Conservation (phyloP, 1,140 invertebrate genomes). For the Microvelia longipes region DNA sequence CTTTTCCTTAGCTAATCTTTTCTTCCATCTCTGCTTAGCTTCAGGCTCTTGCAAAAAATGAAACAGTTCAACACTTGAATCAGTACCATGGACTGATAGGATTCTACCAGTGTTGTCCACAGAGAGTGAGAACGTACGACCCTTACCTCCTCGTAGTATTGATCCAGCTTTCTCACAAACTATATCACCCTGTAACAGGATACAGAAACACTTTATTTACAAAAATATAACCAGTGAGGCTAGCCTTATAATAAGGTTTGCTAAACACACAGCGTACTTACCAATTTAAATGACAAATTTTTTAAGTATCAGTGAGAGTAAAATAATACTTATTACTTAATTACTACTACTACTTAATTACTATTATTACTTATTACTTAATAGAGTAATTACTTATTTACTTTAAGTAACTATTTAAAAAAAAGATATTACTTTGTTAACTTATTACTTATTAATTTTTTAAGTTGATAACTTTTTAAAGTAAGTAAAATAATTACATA, state of each 20-base stretch:
- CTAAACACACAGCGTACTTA: no score
- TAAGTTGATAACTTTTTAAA: no score
- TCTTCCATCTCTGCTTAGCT: constrained; percentile 46
- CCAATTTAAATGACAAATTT: no score
- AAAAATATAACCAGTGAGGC: no score
- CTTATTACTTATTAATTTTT: no score
- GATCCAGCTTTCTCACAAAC: constrained; percentile 45
- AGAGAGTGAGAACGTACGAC: constrained; percentile 49
- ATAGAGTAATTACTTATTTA: not conserved
- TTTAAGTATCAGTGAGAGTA: no score
- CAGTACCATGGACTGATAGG: constrained; percentile 67
- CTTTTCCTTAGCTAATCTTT: constrained; percentile 58
- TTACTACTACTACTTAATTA: constrained; percentile 28
- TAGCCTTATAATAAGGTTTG: no score
- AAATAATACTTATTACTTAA: no score
- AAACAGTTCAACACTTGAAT: constrained; percentile 70
- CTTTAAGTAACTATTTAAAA: not conserved
- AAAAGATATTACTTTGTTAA: no score
- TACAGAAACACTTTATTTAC: no score
- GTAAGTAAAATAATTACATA: no score
- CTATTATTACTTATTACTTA: not conserved
- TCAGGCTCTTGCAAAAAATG: constrained; percentile 59
- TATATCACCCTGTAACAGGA: constrained; percentile 4
- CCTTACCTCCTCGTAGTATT: constrained; percentile 55
- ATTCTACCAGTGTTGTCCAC: constrained; percentile 48